Base-by-base conservation (phyloP, 2,113 vertebrate species). In the Neodontobutis hainanensis region DNA sequence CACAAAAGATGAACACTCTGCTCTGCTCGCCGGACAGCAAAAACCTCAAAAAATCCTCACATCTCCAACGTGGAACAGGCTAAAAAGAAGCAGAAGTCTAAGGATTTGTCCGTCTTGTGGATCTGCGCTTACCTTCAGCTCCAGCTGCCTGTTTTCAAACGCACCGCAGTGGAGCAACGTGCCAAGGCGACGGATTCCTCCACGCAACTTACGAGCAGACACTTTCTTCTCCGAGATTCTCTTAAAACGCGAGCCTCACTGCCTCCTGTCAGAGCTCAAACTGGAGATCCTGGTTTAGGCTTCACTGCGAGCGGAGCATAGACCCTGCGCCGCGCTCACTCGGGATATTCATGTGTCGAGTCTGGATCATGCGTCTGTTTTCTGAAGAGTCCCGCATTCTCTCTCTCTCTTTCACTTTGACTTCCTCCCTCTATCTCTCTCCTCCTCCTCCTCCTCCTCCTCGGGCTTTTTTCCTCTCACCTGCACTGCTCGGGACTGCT, bases 401-500 rank as follows among this genome's bases (percentile, higher is more conserved):
- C 94, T 94, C 92, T 92, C 92, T 93, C 94, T 92, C 90, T 93
- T 92, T 92, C 94, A 92, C 91, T 92, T 93, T 93, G 90, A 91
- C 93, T 92, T 93, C 91, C 75, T 75, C 83, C 51, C 71, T 75
- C 82, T 65, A 80, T 84, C 61, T 82, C 88, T 87, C 85, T 85
- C 61, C 60, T 70, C 79, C 65, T 75, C 68, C 61, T 76, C 81
- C 65, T 75, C 68, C 69, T 75, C 67, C 57, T 77, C 71, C 55
- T 76, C 55, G 77, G 38, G 43, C 88, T 88, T 92, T 88, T 87
- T 87, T 77, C 90, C 86, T 92, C 88, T 94, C 94, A 96, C 95
- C 96, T 97, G 96, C 94, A 92, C 95, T 94, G 94, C 94, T 91
- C 89, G 93, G 92, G 93, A 94, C 93, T 92, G 93, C 94, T 87